Percentiles rank a stretch among this genome's conserved stretches.
Evolutionary conservation across 2,888 invertebrate genomes (phyloP).

Genomic region (Oxyteleia sp.): DNA sequence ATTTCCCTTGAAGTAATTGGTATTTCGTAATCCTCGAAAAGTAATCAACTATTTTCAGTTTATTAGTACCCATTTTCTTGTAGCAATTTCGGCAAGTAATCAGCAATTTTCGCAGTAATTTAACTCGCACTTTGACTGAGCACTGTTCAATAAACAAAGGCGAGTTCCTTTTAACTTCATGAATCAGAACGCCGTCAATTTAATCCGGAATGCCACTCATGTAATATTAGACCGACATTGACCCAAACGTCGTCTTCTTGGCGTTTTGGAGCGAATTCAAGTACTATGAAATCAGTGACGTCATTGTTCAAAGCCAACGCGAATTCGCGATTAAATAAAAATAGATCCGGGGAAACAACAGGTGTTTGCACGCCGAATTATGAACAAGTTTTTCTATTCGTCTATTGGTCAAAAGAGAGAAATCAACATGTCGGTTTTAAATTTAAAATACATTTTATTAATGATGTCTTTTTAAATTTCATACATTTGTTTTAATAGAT

Average conservation of each 20-base stretch:
- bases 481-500: constrained; percentile 47
- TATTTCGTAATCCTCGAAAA: too few species aligned
- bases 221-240: constrained; percentile 83
- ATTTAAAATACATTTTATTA: not conserved
- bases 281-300: constrained; percentile 58
- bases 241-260: constrained; percentile 75
- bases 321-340: constrained; percentile 55
- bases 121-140: too few species aligned
- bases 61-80: too few species aligned
- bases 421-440: not conserved
- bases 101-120: too few species aligned
- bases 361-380: constrained; percentile 35
- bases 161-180: too few species aligned
- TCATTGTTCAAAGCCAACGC: constrained; percentile 57
- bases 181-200: constrained; percentile 36
- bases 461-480: not conserved
- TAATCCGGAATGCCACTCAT: constrained; percentile 48
- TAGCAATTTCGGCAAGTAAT: too few species aligned
- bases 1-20: too few species aligned
- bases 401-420: not conserved
- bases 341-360: constrained; percentile 45
- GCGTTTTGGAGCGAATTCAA: constrained; percentile 79
- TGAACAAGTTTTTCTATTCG: not conserved
- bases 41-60: too few species aligned
- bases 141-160: too few species aligned